A percentile compares a stretch with the other conserved stretches of the same genome.
Conservation (phyloP, 2,113 vertebrate genomes). For the Menura novaehollandiae region DNA sequence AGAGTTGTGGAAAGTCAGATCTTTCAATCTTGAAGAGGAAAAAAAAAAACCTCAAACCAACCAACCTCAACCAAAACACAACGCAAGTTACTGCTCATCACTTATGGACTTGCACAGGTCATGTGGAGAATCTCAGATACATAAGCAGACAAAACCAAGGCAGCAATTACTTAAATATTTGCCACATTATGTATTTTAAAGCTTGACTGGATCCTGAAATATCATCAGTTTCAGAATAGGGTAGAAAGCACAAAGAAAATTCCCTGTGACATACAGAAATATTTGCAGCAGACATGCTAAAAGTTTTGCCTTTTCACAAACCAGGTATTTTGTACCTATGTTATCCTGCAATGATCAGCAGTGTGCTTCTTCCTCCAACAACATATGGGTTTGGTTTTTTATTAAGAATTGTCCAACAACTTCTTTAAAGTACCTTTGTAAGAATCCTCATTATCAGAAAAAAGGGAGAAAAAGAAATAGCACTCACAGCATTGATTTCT, state of each 20-base stretch:
- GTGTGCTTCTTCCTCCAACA: neutral
- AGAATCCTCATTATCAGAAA: neutral
- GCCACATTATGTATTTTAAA: neutral
- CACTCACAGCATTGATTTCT: slow-evolving; percentile 86
- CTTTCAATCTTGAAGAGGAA: neutral
- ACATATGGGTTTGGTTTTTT: accelerated
- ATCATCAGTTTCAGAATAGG: neutral
- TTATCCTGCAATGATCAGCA: neutral
- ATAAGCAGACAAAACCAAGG: neutral
- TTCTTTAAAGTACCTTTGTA: neutral
- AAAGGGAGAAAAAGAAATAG: neutral
- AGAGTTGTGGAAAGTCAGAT: neutral
- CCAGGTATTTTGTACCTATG: neutral
- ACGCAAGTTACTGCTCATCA: neutral
- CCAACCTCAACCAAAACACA: neutral
- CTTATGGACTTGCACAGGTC: neutral
- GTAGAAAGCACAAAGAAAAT: neutral
- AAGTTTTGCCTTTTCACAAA: neutral
- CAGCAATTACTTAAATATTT: neutral
- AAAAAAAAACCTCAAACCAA: neutral
- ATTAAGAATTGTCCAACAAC: neutral
- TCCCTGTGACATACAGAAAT: neutral
- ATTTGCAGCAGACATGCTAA: neutral
- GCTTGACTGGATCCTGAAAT: neutral
- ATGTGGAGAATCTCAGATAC: neutral